Percentiles rank a stretch among this genome's conserved stretches.
phyloP scores from a whole-genome alignment of 1,140 invertebrate genomes.

The Mactra quadrangularis region DNA sequence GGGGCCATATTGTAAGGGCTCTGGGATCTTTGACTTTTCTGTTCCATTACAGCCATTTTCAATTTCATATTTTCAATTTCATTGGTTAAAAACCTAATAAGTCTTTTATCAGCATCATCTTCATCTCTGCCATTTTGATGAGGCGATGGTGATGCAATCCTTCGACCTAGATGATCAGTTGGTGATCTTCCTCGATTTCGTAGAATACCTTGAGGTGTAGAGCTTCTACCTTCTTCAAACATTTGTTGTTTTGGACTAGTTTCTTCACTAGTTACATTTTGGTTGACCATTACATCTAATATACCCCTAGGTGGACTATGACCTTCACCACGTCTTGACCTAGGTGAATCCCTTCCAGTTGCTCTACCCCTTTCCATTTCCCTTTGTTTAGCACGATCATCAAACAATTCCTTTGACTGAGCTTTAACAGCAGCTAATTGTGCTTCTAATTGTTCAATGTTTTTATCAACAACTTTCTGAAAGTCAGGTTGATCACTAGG shows the following conservation, averaged over 20 bases:
- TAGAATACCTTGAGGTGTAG: conserved; percentile 47
- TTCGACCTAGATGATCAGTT: conserved; percentile 39
- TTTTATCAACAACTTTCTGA: conserved; percentile 50
- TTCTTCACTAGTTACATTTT: conserved; percentile 38
- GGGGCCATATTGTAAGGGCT: conserved; percentile 34
- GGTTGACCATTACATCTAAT: conserved; percentile 53
- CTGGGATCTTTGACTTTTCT: conserved; percentile 36
- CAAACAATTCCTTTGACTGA: conserved; percentile 59
- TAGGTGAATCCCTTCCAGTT: background rate
- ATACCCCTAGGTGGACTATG: conserved; percentile 59
- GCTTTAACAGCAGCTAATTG: conserved; percentile 58
- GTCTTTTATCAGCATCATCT: conserved; percentile 59
- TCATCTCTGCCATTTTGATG: conserved; percentile 15
- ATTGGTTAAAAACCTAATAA: conserved; percentile 66
- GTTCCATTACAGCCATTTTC: conserved; percentile 70
- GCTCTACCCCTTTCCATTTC: conserved; percentile 40
- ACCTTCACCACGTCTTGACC: conserved; percentile 35
- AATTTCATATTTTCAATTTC: conserved; percentile 72
- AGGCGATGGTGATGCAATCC: conserved; percentile 50
- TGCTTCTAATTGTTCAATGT: conserved; percentile 54
- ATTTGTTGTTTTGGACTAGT: conserved; percentile 46
- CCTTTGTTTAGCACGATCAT: conserved; percentile 20
- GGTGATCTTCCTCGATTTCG: conserved; percentile 42
- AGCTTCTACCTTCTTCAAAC: conserved; percentile 19
- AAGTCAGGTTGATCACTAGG: conserved; percentile 54